These are phyloP conservation scores for Paelopatides confundens DNA, from an alignment of 53 echinoderm and acorn worm genomes.

Conservation along the genomic window DNA sequence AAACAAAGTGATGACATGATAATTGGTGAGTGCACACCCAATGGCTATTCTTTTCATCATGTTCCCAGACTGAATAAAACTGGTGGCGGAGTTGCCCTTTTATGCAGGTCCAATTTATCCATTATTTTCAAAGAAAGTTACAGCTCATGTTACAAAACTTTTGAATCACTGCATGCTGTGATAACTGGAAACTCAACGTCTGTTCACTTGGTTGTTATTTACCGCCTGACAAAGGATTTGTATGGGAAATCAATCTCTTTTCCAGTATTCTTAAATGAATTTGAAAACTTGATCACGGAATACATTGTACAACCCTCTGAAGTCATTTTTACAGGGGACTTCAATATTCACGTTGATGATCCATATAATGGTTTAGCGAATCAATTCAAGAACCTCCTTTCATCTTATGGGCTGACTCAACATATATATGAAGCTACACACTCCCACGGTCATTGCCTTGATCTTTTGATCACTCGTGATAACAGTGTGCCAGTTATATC, in stretches of 20 bases:
- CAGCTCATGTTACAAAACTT: background rate
- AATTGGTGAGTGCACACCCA: background rate
- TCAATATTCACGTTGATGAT: constrained; percentile 26
- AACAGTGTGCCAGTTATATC: background rate
- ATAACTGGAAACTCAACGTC: background rate
- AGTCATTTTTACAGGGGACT: background rate
- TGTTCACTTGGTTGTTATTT: constrained; percentile 5
- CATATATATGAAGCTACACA: constrained; percentile 2
- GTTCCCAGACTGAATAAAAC: background rate
- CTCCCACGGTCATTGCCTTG: constrained; percentile 1
- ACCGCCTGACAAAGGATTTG: background rate
- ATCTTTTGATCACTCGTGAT: background rate
- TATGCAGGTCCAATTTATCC: background rate
- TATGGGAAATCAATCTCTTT: background rate
- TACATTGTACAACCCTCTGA: background rate
- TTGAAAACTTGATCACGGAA: background rate
- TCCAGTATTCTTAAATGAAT: background rate
- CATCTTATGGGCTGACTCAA: background rate
- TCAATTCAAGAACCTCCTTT: background rate
- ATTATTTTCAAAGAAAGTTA: background rate
- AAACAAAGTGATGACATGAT: background rate
- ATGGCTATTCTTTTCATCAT: background rate
- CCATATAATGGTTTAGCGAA: background rate
- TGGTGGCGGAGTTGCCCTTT: constrained; percentile 27
- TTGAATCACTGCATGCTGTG: constrained; percentile 23